Evolutionary conservation across 2,797 vertebrate genomes (phyloP), one percentile per base, ranked within the genome.

Genomic region (Phataginus tricuspis): DNA sequence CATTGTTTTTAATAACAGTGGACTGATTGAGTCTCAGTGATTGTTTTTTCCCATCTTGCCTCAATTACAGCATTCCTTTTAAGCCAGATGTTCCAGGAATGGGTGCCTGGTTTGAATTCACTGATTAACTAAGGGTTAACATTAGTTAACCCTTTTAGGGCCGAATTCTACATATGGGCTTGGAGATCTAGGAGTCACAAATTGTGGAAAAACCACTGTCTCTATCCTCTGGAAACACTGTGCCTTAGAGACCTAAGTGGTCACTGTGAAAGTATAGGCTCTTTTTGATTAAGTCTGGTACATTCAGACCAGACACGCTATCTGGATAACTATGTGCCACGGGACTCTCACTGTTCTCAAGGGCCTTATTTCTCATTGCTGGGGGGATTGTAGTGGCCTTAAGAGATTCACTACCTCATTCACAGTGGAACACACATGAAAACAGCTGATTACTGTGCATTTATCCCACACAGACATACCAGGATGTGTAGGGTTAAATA

Each of bases 51-150:
- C 53, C 49, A 93, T 71, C 19, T 93, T 92, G 37, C 31, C 69
- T 95, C 90, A 90, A 74, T 61, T 74, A 79, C 39, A 92, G n/a
- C 16, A 51, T 91, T 42, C 5, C 84, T 49, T 91, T 94, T 63
- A 91, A 91, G 37, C 66, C 86, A 68, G 78, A 27, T 96, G 31
- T n/a, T 84, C 86, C 80, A 61, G 25, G 19, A 88, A 66, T 87
- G 57, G 45, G 89, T 72, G 61, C 11, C 79, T 91, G 86, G 34
- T 86, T 96, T 96, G 77, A 94, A 94, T 87, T 92, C 71, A 78
- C 59, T 87, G 57, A 92, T 71, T 74, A 94, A 71, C 61, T 27
- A 2, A 57, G 23, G 45, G 25, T 59, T 93, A 84, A 71, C 8
- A 29, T 90, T 75, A 80, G 29, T 64, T 95, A 91, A 77, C 29